Evolutionary conservation across 1,140 invertebrate genomes (phyloP).

Genomic region (Piezodorus guildinii): DNA sequence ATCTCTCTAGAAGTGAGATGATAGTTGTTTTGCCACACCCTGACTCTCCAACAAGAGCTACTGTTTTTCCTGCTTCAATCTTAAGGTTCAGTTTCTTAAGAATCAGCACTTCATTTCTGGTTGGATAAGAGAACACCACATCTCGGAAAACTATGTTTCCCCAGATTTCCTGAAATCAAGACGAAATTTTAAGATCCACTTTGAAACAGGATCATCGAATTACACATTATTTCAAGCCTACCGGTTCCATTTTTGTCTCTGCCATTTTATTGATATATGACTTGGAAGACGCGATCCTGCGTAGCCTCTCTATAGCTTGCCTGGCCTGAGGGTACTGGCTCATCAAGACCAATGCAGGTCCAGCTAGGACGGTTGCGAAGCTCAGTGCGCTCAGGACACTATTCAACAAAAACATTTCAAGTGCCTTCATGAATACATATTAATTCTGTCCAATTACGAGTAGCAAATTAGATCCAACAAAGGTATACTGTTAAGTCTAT

Average conservation of each 20-base stretch:
- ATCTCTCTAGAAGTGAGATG: constrained; percentile 71
- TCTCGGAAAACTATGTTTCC: constrained; percentile 70
- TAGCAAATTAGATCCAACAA: too few relatives aligned
- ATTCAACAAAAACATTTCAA: too few relatives aligned
- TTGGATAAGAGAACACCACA: constrained; percentile 75
- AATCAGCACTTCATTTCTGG: constrained; percentile 64
- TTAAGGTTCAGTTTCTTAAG: constrained; percentile 58
- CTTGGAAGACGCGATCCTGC: constrained; percentile 39
- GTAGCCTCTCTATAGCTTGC: constrained; percentile 41
- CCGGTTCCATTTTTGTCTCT: constrained; percentile 33
- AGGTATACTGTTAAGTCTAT: too few relatives aligned
- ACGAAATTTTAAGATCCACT: too few relatives aligned
- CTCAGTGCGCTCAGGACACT: constrained; percentile 38
- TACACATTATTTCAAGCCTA: neutral
- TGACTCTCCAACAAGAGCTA: constrained; percentile 75
- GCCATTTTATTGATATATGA: constrained; percentile 39
- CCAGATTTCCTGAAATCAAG: neutral
- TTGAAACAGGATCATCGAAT: neutral
- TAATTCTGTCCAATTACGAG: too few relatives aligned
- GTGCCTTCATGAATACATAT: too few relatives aligned
- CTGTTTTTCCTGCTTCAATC: constrained; percentile 70
- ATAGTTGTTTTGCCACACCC: constrained; percentile 85
- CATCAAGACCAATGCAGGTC: constrained; percentile 41
- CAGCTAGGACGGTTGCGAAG: too few relatives aligned
- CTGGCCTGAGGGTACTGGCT: constrained; percentile 50